phyloP scores from a whole-genome alignment of 2,113 vertebrate genomes.

The Pomatostomus ruficeps region DNA sequence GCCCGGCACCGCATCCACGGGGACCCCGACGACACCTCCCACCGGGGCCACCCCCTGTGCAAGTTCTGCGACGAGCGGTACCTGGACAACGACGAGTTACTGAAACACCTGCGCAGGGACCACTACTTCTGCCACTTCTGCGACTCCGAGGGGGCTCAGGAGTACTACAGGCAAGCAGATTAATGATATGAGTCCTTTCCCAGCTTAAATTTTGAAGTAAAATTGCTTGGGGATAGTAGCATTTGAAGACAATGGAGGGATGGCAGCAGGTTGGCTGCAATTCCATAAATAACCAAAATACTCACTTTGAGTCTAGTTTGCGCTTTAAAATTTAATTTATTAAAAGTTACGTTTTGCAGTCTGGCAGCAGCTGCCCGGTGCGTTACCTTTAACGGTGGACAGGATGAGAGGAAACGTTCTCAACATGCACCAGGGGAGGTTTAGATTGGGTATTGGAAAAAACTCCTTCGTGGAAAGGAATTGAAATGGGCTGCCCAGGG shows the following conservation, averaged over 20 bases:
- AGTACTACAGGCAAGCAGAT: constrained; percentile 81
- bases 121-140: constrained; percentile 99
- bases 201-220: not conserved
- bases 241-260: not conserved
- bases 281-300: not conserved
- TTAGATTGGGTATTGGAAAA: not conserved
- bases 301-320: not conserved
- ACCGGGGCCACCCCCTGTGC: constrained; percentile 94
- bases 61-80: constrained; percentile 97
- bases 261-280: not conserved
- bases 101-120: constrained; percentile 91
- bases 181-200: rapidly evolving
- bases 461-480: not conserved
- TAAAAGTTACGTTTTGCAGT: not conserved
- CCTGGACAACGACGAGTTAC: constrained; percentile 92
- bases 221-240: not conserved
- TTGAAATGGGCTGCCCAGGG: not conserved
- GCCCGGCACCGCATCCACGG: constrained; percentile 91
- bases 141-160: constrained; percentile 93
- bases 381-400: not conserved
- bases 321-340: not conserved
- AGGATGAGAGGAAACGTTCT: rapidly evolving
- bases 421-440: not conserved
- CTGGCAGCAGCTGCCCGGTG: not conserved
- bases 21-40: constrained; percentile 94